phyloP scores from a whole-genome alignment of 2,113 vertebrate genomes.

The Vireo altiloquus region DNA sequence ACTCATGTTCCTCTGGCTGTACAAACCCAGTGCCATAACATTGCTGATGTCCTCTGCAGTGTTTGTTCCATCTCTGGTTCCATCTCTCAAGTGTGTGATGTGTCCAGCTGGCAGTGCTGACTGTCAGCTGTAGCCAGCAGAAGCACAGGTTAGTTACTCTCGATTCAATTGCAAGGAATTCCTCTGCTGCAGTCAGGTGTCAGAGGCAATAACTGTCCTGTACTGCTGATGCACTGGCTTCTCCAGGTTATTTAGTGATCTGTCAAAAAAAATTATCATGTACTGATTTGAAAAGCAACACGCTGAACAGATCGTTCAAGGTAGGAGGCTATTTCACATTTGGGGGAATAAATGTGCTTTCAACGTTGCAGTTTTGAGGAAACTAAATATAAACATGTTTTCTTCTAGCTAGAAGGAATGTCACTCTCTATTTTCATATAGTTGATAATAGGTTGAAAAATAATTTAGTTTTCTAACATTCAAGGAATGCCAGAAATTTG shows the following conservation, averaged over 20 bases:
- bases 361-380: background rate
- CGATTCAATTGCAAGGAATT: background rate
- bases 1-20: background rate
- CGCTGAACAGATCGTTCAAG: background rate
- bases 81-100: background rate
- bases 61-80: background rate
- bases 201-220: background rate
- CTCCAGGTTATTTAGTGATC: conserved; percentile 26
- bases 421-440: background rate
- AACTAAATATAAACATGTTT: background rate
- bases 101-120: background rate
- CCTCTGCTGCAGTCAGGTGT: background rate
- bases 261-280: conserved; percentile 38
- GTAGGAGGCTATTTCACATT: background rate
- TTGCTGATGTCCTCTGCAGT: background rate
- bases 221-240: conserved; percentile 19
- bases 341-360: background rate
- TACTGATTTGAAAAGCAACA: background rate
- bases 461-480: background rate
- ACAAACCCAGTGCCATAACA: background rate
- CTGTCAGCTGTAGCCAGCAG: background rate
- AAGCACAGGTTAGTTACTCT: background rate
- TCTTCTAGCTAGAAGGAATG: background rate
- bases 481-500: background rate
- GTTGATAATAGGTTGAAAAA: background rate